These are phyloP conservation scores for Platysternon megacephalum DNA, from an alignment of 2,113 vertebrate genomes.

Conservation along the genomic window DNA sequence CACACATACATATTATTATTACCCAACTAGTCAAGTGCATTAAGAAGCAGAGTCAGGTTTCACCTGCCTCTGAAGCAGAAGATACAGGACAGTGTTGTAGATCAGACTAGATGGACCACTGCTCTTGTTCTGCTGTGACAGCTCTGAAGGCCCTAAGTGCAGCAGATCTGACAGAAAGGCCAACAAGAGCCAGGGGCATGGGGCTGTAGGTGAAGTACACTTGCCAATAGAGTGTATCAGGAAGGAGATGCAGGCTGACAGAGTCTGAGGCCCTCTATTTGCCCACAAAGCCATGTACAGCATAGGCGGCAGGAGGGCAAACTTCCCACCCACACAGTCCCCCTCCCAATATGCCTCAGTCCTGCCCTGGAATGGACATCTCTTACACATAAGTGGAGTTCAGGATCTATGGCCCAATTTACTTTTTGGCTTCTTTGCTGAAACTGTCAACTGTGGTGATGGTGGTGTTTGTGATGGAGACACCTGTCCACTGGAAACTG, in stretches of 20 bases:
- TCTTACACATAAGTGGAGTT: background rate
- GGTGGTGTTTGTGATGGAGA: background rate
- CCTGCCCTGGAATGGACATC: background rate
- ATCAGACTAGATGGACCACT: background rate
- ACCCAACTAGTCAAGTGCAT: background rate
- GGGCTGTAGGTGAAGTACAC: background rate
- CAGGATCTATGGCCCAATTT: background rate
- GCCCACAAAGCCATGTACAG: background rate
- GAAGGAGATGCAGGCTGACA: background rate
- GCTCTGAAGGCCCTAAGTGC: fast-evolving
- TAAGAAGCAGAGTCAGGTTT: background rate
- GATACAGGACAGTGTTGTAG: background rate
- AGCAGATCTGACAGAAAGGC: background rate
- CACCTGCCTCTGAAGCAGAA: background rate
- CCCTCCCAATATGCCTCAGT: background rate
- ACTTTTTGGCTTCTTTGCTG: background rate
- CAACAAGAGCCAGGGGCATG: fast-evolving
- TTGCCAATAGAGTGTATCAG: background rate
- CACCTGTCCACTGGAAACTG: fast-evolving
- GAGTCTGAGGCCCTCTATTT: background rate
- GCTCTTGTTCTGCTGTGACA: fast-evolving
- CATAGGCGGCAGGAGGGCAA: background rate
- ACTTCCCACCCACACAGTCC: too few species aligned
- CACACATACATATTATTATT: fast-evolving
- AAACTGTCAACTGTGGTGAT: fast-evolving